Percentiles rank a stretch among this genome's conserved stretches.
These are phyloP conservation scores for Channa argus DNA, from an alignment of 2,113 vertebrate genomes.

Conservation along the genomic window DNA sequence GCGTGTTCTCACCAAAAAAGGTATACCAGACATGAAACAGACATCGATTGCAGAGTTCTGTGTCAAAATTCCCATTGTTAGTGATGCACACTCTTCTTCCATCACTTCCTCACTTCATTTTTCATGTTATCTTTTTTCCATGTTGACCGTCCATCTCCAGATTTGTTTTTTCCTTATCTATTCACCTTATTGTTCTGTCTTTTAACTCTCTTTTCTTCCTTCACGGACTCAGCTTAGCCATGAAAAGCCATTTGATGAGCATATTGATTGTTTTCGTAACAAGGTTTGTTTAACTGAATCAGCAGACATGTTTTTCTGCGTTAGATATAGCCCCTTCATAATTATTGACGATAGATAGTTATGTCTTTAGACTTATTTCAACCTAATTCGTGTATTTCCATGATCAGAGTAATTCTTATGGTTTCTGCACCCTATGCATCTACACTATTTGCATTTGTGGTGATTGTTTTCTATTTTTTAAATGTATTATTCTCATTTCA, in stretches of 20 bases:
- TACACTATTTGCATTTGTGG: too few relatives aligned
- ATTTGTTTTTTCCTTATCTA: conserved; percentile 15
- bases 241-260: conserved; percentile 84
- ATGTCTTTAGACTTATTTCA: too few relatives aligned
- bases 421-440: too few relatives aligned
- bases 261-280: conserved; percentile 86
- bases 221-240: conserved; percentile 83
- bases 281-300: conserved; percentile 85
- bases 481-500: too few relatives aligned
- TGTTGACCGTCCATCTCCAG: not conserved
- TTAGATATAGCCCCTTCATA: conserved; percentile 20
- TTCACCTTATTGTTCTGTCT: conserved; percentile 47
- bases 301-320: conserved; percentile 15
- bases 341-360: not conserved
- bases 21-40: conserved; percentile 75
- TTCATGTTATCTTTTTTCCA: conserved; percentile 36
- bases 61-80: conserved; percentile 22
- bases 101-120: conserved; percentile 30
- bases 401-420: too few relatives aligned
- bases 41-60: not conserved
- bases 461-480: too few relatives aligned
- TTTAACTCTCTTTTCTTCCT: conserved; percentile 58
- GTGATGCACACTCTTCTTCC: conserved; percentile 32
- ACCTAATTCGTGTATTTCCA: too few relatives aligned
- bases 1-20: conserved; percentile 99